Conservation (phyloP, 2,797 vertebrate species). For the Galagoides demidoff region DNA sequence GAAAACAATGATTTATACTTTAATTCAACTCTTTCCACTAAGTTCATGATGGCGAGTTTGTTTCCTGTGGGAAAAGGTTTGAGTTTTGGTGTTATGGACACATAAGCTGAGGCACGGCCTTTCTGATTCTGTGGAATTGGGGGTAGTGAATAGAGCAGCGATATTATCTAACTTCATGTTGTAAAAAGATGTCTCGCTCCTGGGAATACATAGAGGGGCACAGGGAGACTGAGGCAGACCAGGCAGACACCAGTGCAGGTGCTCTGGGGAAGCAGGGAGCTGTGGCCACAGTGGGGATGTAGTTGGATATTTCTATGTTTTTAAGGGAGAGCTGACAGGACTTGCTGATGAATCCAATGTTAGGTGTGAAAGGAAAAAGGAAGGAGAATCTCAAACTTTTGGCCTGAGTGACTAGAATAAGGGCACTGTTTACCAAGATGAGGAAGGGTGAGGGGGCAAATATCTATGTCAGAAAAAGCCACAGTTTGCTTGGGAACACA, state of each 20-base stretch:
- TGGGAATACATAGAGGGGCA: neutral
- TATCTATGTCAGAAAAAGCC: neutral
- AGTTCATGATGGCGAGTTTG: neutral
- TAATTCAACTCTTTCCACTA: neutral
- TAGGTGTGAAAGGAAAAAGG: neutral
- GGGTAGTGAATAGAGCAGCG: neutral
- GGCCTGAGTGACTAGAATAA: neutral
- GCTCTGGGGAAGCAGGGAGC: neutral
- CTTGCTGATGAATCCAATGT: neutral
- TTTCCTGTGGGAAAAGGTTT: neutral
- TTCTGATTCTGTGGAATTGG: neutral
- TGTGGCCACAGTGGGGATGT: neutral
- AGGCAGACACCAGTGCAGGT: neutral
- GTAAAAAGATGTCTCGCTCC: neutral
- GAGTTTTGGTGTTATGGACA: neutral
- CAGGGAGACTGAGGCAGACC: neutral
- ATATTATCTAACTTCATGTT: neutral
- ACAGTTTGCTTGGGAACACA: neutral
- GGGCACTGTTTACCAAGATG: neutral
- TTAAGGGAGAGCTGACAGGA: neutral
- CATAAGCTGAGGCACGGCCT: neutral
- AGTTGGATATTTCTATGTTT: neutral
- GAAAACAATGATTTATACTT: constrained; percentile 10
- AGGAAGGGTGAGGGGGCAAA: neutral
- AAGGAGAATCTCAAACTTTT: neutral